A percentile compares a stretch with the other conserved stretches of the same genome.
phyloP scores from a whole-genome alignment of 2,888 invertebrate species.

The Euphydryas editha region DNA sequence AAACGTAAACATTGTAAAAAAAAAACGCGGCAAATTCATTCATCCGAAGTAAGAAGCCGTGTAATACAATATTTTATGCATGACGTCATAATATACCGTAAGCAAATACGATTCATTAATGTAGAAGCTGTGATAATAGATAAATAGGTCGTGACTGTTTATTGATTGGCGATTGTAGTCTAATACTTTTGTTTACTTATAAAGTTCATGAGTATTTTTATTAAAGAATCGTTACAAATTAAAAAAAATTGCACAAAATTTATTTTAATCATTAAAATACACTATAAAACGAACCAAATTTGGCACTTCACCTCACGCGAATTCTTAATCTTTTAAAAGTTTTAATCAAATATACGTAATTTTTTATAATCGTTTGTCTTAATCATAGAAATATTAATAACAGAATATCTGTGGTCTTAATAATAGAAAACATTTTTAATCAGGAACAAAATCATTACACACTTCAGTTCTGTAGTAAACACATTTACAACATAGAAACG shows the following conservation, averaged over 20 bases:
- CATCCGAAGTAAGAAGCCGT: slow-evolving; percentile 24
- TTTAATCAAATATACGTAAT: no score
- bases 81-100: slow-evolving; percentile 24
- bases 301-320: no score
- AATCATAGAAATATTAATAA: no score
- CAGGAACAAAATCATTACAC: background rate
- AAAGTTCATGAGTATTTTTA: no score
- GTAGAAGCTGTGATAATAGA: slow-evolving; percentile 11
- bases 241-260: no score
- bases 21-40: slow-evolving; percentile 23
- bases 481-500: slow-evolving; percentile 11
- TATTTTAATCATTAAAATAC: no score
- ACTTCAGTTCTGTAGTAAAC: background rate
- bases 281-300: no score
- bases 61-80: slow-evolving; percentile 32
- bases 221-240: no score
- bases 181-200: no score
- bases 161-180: slow-evolving; percentile 2
- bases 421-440: background rate
- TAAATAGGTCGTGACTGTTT: slow-evolving; percentile 10
- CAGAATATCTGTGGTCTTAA: no score
- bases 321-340: no score
- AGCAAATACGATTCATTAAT: slow-evolving; percentile 14
- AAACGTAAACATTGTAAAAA: slow-evolving; percentile 28
- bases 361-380: no score